Base-by-base conservation (phyloP, 2,113 vertebrate species). In the Barbus barbus region DNA sequence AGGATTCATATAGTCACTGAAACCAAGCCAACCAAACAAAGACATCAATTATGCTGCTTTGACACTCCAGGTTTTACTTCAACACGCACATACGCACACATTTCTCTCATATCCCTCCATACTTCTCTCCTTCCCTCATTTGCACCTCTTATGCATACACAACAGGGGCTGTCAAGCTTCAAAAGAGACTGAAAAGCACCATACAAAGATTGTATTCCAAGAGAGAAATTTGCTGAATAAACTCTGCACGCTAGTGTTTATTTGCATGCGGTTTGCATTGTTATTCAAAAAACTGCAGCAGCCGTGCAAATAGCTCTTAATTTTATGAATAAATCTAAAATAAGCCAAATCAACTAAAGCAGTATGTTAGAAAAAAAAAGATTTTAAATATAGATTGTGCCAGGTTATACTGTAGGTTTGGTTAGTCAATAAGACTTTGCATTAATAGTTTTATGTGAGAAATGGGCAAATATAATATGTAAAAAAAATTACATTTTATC, bases 31-130 rank as follows among this genome's bases (percentile, higher is more conserved):
- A 33, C 63, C 46, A 83, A 87, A 93, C 92, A 92, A 90, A 92
- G 88, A 87, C 84, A 24, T 84, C 65, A 85, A 84, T 92, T 90
- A 90, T 92, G 84, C 83, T 88, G 73, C 86, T 86, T 5, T 31
- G 38, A 48, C 84, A 84, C 89, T 87, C 86, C 85, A 88, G 87
- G 85, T 89, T 84, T 85, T 87, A 86, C 89, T 90, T 87, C 87
- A 81, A 36, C 28, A 71, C 24, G 24, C 33, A 80, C 78, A 80
- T 60, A 26, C 14, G 38, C 56, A 46, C 24, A 51, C 26, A 51
- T 58, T 78, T 78, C 51, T 78, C 28, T 58, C 9, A 58, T 36
- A 78, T 78, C 31, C 75, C 31, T 56, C 75, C 31, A 58, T 56
- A 56, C 11, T 71, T 71, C 72, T 61, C 22, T 82, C 78, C 67